Evolutionary conservation across 2,888 invertebrate genomes (phyloP).

Genomic region (Eristalis tenax): DNA sequence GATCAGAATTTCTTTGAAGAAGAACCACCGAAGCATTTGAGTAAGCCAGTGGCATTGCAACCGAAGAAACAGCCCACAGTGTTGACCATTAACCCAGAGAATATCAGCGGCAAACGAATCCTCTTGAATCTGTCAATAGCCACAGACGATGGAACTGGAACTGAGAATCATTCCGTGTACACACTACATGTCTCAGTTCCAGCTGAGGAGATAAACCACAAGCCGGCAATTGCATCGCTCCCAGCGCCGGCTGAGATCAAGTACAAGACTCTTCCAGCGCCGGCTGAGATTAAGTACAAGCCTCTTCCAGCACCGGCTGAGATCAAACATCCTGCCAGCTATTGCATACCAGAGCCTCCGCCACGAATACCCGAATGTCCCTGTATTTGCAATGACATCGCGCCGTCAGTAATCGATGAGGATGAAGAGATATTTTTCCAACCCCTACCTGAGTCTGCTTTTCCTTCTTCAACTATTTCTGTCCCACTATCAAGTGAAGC

Average conservation of each 20-base stretch:
- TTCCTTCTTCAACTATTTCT: conserved; percentile 59
- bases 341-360: conserved; percentile 79
- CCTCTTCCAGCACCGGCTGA: conserved; percentile 38
- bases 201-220: conserved; percentile 80
- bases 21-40: conserved; percentile 26
- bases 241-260: neutral
- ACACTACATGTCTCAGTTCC: conserved; percentile 91
- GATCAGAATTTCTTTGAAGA: neutral
- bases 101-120: conserved; percentile 83
- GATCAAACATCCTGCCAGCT: conserved; percentile 49
- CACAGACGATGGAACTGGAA: conserved; percentile 84
- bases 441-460: conserved; percentile 50
- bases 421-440: conserved; percentile 40
- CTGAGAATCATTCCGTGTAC: conserved; percentile 86
- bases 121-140: conserved; percentile 92
- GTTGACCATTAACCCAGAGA: conserved; percentile 73
- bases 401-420: conserved; percentile 35
- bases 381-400: conserved; percentile 75
- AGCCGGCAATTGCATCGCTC: neutral
- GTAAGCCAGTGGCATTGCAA: conserved; percentile 22
- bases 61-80: conserved; percentile 13
- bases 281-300: neutral
- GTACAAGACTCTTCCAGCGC: neutral
- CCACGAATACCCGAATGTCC: conserved; percentile 81
- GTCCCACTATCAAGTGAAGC: conserved; percentile 57